phyloP scores from a whole-genome alignment of 2,113 vertebrate species.

The Collichthys lucidus region DNA sequence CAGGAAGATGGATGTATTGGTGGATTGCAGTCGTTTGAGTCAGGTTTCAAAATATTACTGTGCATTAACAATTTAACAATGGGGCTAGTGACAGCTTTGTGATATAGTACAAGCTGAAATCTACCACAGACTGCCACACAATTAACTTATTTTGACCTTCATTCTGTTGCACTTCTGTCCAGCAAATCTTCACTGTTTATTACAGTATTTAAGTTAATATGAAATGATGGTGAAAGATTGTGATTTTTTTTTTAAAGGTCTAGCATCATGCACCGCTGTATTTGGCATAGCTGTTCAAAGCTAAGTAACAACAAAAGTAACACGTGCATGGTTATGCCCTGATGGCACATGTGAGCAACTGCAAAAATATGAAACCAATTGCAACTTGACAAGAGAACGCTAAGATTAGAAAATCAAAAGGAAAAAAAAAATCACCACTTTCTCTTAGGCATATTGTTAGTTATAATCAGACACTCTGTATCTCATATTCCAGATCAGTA shows the following conservation, averaged over 20 bases:
- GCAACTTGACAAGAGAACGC: not conserved
- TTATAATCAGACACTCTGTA: not conserved
- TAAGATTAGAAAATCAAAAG: not conserved
- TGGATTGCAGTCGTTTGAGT: not conserved
- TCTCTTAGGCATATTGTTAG: not conserved
- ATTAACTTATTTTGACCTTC: not conserved
- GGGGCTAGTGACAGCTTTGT: no score
- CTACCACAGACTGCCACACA: no score
- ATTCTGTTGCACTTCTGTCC: not conserved
- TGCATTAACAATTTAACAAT: not conserved
- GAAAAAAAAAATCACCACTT: not conserved
- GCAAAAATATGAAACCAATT: conserved; percentile 7
- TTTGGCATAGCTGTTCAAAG: conserved; percentile 16
- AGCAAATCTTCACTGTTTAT: not conserved
- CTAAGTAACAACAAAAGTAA: not conserved
- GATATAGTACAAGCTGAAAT: no score
- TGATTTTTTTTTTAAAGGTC: not conserved
- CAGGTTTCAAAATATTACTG: not conserved
- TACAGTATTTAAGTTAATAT: not conserved
- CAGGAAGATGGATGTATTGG: no score
- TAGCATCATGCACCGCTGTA: conserved; percentile 3
- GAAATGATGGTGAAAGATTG: not conserved
- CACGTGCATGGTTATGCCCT: not conserved
- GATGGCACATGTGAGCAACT: not conserved
- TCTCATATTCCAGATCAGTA: not conserved